A percentile compares a stretch with the other conserved stretches of the same genome.
Conservation (phyloP, 2,113 vertebrate species). For the Boleophthalmus pectinirostris region DNA sequence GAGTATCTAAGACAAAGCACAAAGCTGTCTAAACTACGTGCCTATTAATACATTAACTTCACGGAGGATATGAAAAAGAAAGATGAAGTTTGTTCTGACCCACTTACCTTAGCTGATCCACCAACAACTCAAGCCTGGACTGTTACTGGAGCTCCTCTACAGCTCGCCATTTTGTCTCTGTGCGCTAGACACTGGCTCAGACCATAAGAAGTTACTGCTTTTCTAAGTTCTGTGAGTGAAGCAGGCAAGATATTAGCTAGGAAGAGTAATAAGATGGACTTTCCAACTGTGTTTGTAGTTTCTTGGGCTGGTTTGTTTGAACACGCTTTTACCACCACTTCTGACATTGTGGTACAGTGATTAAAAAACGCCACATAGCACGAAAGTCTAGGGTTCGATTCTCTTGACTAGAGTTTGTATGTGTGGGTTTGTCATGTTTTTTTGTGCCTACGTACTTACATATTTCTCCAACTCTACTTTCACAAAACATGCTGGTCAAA, state of each 20-base stretch:
- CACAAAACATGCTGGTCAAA: too few relatives aligned
- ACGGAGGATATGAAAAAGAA: conserved; percentile 45
- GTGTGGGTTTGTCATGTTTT: neutral
- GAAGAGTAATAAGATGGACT: neutral
- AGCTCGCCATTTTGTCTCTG: conserved; percentile 55
- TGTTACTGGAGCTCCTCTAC: conserved; percentile 37
- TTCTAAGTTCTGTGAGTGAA: neutral
- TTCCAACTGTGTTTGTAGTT: neutral
- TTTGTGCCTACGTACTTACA: neutral
- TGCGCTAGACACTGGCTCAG: neutral
- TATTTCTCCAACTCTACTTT: too few relatives aligned
- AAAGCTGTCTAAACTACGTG: conserved; percentile 70
- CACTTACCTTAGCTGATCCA: conserved; percentile 66
- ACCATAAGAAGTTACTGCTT: neutral
- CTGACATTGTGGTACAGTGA: neutral
- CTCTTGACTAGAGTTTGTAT: neutral
- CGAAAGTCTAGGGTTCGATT: too few relatives aligned
- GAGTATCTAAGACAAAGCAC: conserved; percentile 74
- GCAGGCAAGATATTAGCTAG: neutral
- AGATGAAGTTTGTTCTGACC: conserved; percentile 69
- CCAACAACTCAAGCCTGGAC: conserved; percentile 54
- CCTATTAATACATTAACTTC: conserved; percentile 72
- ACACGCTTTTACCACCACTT: neutral
- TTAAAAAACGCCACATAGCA: neutral
- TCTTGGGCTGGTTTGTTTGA: neutral